A percentile compares a stretch with the other conserved stretches of the same genome.
Conservation (phyloP, 2,113 vertebrate species). For the Hiodon tergisus region DNA sequence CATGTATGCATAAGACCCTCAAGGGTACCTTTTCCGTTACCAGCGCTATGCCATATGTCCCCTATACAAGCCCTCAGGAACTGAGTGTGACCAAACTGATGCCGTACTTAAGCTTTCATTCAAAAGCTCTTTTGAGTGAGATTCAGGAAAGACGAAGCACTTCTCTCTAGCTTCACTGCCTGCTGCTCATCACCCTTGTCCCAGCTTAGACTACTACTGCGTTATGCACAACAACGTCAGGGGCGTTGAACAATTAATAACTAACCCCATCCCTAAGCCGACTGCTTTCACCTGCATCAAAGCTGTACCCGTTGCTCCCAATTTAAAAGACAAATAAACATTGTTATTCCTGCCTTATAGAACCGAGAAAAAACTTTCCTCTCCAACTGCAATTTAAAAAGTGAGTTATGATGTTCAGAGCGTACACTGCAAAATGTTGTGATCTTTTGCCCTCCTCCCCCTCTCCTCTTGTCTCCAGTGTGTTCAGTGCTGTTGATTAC, state of each 20-base stretch:
- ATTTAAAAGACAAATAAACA: background rate
- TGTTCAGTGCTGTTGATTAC: conserved; percentile 60
- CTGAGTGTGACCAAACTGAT: background rate
- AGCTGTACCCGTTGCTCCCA: background rate
- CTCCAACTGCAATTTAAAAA: conserved; percentile 28
- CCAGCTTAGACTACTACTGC: background rate
- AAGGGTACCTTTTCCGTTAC: no score
- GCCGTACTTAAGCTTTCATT: no score
- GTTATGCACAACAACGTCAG: conserved; percentile 6
- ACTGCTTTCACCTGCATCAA: conserved; percentile 5
- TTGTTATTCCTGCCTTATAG: conserved; percentile 1
- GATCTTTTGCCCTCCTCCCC: background rate
- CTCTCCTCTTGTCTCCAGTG: conserved; percentile 16
- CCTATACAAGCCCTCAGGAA: background rate
- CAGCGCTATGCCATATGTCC: background rate
- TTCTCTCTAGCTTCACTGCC: background rate
- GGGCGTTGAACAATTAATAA: conserved; percentile 3
- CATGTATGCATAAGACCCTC: no score
- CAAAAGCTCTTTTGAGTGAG: background rate
- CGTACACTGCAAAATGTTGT: conserved; percentile 25
- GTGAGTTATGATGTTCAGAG: conserved; percentile 19
- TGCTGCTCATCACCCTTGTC: background rate
- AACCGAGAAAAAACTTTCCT: conserved; percentile 8
- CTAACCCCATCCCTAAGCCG: background rate
- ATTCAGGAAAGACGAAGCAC: no score